Percentiles rank a stretch among this genome's conserved stretches.
Conservation (phyloP, 2,797 vertebrate genomes). For the Meda fulgida region DNA sequence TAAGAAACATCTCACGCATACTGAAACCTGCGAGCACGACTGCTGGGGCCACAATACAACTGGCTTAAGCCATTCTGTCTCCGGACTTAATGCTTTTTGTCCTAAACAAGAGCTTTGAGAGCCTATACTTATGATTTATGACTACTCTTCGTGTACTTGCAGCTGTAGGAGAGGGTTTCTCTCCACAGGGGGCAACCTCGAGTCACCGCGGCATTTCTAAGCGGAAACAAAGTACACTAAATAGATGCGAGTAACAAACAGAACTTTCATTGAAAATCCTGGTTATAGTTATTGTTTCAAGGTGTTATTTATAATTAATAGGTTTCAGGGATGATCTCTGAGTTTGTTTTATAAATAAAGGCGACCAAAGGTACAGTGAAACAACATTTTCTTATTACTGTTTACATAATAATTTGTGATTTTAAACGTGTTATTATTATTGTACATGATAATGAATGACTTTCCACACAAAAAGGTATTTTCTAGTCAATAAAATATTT, state of each 20-base stretch:
- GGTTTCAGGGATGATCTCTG: neutral
- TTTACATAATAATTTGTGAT: neutral
- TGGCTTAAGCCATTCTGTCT: neutral
- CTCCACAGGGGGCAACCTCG: conserved; percentile 65
- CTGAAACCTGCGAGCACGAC: neutral
- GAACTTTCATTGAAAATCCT: neutral
- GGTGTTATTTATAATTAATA: neutral
- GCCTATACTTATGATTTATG: neutral
- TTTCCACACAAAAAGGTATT: neutral
- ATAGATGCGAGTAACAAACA: neutral
- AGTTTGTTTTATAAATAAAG: neutral
- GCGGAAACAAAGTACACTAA: neutral
- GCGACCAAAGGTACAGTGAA: neutral
- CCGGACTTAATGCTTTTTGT: neutral
- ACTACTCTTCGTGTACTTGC: neutral
- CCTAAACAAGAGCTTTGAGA: neutral
- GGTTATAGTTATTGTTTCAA: neutral
- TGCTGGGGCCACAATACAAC: neutral
- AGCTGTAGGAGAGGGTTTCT: neutral
- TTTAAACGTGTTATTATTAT: neutral
- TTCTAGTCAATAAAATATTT: neutral
- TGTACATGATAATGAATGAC: neutral
- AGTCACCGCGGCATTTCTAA: neutral
- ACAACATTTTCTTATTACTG: neutral
- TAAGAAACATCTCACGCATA: conserved; percentile 9